Conservation (phyloP, 2,113 vertebrate genomes). For the Grammomys surdaster region DNA sequence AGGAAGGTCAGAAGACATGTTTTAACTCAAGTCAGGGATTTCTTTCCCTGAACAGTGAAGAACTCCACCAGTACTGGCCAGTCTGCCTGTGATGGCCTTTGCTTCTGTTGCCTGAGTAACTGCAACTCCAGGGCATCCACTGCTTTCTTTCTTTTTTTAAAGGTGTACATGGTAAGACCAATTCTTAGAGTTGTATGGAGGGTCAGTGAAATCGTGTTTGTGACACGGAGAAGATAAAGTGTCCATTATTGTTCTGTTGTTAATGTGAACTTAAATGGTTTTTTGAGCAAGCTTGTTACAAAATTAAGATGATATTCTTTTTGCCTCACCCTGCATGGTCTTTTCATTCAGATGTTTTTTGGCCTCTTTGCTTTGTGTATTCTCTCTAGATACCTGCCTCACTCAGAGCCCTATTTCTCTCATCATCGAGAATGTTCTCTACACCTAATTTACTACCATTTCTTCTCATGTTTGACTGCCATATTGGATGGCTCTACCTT, state of each 20-base stretch:
- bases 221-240: background rate
- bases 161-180: background rate
- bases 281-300: background rate
- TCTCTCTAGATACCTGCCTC: background rate
- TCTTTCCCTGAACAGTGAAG: background rate
- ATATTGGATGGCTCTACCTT: rapidly evolving
- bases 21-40: background rate
- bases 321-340: background rate
- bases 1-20: background rate
- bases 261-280: background rate
- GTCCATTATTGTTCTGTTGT: background rate
- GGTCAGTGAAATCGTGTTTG: background rate
- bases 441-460: background rate
- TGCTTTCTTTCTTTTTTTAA: background rate
- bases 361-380: too few species aligned
- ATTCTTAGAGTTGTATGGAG: background rate
- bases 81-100: background rate
- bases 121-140: rapidly evolving
- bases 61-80: background rate
- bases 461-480: background rate
- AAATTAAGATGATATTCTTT: background rate
- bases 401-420: too few species aligned
- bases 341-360: background rate
- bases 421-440: background rate
- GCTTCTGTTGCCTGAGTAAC: background rate